Evolutionary conservation across 2,113 vertebrate species (phyloP).

Genomic region (Gymnogyps californianus): DNA sequence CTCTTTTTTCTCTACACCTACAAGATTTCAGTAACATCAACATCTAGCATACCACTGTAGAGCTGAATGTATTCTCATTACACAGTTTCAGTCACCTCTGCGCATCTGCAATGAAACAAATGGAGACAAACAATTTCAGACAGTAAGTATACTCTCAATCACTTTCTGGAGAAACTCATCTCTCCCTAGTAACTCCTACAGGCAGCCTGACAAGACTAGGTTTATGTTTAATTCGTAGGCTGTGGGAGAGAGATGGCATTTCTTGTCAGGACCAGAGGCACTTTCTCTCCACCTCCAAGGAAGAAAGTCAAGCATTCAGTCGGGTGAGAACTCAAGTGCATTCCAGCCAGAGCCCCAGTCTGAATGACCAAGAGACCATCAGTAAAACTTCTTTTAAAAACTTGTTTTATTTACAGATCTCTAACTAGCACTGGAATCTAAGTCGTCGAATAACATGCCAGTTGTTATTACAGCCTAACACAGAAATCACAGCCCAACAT

Average conservation of each 20-base stretch:
- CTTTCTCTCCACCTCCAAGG: not conserved
- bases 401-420: not conserved
- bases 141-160: not conserved
- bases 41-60: accelerated
- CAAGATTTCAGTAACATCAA: not conserved
- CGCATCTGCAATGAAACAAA: not conserved
- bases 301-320: not conserved
- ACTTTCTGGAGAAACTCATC: not conserved
- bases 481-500: not conserved
- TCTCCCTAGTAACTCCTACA: not conserved
- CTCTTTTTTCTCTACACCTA: not conserved
- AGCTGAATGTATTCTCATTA: not conserved
- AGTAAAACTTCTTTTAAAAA: not conserved
- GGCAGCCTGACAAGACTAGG: not conserved
- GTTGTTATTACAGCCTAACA: not conserved
- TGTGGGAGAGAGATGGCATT: not conserved
- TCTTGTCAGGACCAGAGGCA: not conserved
- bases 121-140: not conserved
- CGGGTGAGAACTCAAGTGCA: accelerated
- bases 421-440: not conserved
- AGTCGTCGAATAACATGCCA: accelerated
- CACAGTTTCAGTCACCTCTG: not conserved
- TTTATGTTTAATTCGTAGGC: not conserved
- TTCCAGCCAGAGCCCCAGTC: not conserved
- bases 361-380: not conserved